Base-by-base conservation (phyloP, 1,140 invertebrate genomes). In the Tachypleus tridentatus region DNA sequence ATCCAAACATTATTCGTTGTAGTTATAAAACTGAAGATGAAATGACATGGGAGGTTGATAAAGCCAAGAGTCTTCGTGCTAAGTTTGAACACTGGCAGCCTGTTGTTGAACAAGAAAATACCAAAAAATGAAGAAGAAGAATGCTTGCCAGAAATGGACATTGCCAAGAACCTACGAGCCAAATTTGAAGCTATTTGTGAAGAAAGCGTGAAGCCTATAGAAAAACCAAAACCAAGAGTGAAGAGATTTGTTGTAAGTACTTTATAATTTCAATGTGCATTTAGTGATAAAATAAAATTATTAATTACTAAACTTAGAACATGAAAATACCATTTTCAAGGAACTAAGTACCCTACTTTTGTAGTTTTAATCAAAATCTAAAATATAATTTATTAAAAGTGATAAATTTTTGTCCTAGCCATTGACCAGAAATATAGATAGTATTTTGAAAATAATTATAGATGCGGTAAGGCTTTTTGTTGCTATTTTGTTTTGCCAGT, bases 51-150 rank as follows among this genome's bases (percentile, higher is more conserved):
- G 89, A 9, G 87, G 87, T 29, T 82, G 87, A 74, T 58, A 72
- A 70, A 67, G 93, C 94, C 48, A 93, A 88, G 74, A 87, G 88
- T 70, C 79, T 97, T 70, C 83, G 87, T 67, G 89, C 86, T 53
- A 92, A 91, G 76, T 97, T 97, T 79, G 93, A 97, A 77, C 85
- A 88, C 71, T 93, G 93, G 89, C 86, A 90, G 71, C 83, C 83
- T 57, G 83, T 83, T 58, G 70, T 73, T 11, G 87, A 88, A 53
- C 66, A 71, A 51, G 73, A 73, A 60, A 72, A 73, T 51, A 62
- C 64, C 6, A 84, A 82, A 4, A n/a, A 82, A 83, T 71, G 77
- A 67, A 1, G 29, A 29, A 29, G 29, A 29, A 29, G 76, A 77
- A 58, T 72, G 71, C 49, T 69, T 74, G 62, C 76, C 75, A 4